These are phyloP conservation scores for Dryobotodes eremita DNA, from an alignment of 2,888 invertebrate species.

Conservation along the genomic window DNA sequence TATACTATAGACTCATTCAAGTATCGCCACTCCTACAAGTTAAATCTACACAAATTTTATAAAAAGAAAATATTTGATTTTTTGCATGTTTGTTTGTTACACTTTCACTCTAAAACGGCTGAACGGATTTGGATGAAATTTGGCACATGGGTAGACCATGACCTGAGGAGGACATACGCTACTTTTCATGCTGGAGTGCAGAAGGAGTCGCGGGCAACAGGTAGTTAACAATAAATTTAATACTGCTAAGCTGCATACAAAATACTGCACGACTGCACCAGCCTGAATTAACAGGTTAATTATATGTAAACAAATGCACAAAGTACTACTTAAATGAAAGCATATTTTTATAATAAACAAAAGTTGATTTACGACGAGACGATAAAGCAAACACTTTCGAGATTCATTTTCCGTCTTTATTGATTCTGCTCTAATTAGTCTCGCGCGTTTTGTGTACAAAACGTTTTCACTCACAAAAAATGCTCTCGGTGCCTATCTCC, in stretches of 20 bases:
- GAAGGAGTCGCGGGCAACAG: too few species aligned
- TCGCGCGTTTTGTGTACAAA: conserved; percentile 43
- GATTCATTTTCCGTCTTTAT: conserved; percentile 36
- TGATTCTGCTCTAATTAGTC: conserved; percentile 54
- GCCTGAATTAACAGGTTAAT: conserved; percentile 4
- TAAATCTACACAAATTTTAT: not conserved
- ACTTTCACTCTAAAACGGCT: too few species aligned
- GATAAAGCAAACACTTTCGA: conserved; percentile 38
- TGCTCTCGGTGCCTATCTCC: conserved; percentile 52
- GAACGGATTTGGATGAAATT: too few species aligned
- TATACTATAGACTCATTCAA: not conserved
- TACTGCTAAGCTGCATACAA: not conserved
- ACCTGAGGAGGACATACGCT: too few species aligned
- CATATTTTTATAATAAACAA: conserved; percentile 20
- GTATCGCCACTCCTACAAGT: not conserved
- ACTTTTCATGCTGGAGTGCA: too few species aligned
- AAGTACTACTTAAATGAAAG: not conserved
- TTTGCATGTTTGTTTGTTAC: too few species aligned
- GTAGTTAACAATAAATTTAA: not conserved
- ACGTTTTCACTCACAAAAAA: conserved; percentile 55
- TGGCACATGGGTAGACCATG: too few species aligned
- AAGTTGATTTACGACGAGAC: conserved; percentile 17
- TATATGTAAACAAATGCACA: conserved; percentile 18
- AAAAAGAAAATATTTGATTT: too few species aligned
- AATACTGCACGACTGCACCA: not conserved